Percentiles rank a stretch among this genome's conserved stretches.
These are phyloP conservation scores for Adelphocoris suturalis DNA, from an alignment of 2,888 invertebrate species.

Conservation along the genomic window DNA sequence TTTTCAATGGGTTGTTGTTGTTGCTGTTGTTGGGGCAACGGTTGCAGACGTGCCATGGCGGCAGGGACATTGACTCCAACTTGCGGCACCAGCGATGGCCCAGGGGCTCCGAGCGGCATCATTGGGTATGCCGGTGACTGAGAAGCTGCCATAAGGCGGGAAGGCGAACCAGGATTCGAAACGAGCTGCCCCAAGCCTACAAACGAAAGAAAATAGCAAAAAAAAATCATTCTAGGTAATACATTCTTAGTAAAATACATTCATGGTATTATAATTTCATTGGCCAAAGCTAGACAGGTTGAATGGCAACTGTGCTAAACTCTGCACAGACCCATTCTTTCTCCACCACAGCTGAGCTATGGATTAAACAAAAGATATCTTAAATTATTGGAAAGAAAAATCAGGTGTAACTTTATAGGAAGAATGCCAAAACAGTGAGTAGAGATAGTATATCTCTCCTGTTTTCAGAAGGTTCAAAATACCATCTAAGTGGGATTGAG, in stretches of 20 bases:
- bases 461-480: no score
- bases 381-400: no score
- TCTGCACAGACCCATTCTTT: no score
- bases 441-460: no score
- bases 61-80: constrained; percentile 78
- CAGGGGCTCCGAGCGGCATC: constrained; percentile 80
- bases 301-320: no score
- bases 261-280: no score
- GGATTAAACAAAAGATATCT: no score
- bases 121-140: constrained; percentile 83
- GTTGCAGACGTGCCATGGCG: constrained; percentile 82
- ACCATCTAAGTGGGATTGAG: no score
- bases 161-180: constrained; percentile 91
- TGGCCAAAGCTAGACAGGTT: no score
- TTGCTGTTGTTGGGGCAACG: constrained; percentile 71
- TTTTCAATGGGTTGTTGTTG: constrained; percentile 75
- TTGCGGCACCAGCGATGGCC: constrained; percentile 76
- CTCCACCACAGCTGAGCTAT: no score
- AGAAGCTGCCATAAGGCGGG: constrained; percentile 85
- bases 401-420: no score
- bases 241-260: not conserved
- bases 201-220: not conserved
- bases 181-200: constrained; percentile 83
- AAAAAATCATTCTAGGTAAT: not conserved
- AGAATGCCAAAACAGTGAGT: no score